A percentile compares a stretch with the other conserved stretches of the same genome.
phyloP scores from a whole-genome alignment of 2,113 vertebrate species.

The Sula dactylatra region DNA sequence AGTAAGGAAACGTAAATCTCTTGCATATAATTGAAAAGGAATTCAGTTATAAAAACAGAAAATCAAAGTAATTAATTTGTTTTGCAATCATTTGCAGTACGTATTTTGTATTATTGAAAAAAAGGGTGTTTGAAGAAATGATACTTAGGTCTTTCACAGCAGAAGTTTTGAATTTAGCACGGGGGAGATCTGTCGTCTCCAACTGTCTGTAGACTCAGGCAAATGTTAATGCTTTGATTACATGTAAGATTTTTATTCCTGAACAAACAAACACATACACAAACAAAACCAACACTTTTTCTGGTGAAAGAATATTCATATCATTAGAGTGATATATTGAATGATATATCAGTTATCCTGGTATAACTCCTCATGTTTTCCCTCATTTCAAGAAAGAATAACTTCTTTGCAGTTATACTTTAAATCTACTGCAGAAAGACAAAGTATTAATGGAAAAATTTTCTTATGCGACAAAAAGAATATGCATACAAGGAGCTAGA shows the following conservation, averaged over 20 bases:
- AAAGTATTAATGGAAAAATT: not conserved
- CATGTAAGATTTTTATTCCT: not conserved
- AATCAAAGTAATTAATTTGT: not conserved
- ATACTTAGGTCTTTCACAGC: not conserved
- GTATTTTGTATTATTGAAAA: not conserved
- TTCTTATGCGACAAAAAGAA: not conserved
- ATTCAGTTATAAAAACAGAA: not conserved
- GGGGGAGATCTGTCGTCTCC: not conserved
- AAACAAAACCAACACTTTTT: not conserved
- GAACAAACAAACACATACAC: not conserved
- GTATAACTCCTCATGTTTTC: not conserved
- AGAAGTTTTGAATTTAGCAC: not conserved
- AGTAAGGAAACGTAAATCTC: not conserved
- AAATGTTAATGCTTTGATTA: not conserved
- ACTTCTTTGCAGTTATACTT: not conserved
- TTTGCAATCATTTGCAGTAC: not conserved
- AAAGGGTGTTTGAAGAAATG: not conserved
- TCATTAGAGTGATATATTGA: not conserved
- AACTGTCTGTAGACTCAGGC: not conserved
- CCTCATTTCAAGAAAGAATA: not conserved
- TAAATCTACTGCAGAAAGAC: not conserved
- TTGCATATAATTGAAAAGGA: not conserved
- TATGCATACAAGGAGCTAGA: not conserved
- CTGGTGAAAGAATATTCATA: not conserved
- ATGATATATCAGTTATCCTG: not conserved